Base-by-base conservation (phyloP, 1,140 invertebrate species). In the Hermetia illucens region DNA sequence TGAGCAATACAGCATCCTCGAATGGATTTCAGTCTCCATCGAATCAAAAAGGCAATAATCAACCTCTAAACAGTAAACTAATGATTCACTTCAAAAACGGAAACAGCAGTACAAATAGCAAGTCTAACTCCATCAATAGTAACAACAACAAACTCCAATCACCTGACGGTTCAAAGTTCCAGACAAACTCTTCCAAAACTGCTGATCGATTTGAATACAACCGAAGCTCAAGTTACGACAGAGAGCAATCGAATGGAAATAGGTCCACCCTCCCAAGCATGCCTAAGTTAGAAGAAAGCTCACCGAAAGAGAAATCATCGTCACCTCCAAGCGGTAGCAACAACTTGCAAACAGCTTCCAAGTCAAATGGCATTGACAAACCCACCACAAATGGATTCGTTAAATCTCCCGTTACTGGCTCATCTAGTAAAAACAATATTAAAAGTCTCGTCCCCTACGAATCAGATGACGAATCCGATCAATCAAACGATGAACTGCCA, bases 391-490 rank as follows among this genome's bases (percentile, higher is more conserved):
- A n/a, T n/a, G n/a, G n/a, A n/a, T n/a, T n/a, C n/a, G n/a, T n/a
- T n/a, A n/a, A n/a, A n/a, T n/a, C n/a, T n/a, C n/a, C n/a, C n/a
- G n/a, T n/a, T n/a, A n/a, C n/a, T n/a, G n/a, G n/a, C n/a, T n/a
- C n/a, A n/a, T n/a, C n/a, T n/a, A n/a, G n/a, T n/a, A n/a, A n/a
- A n/a, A n/a, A n/a, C n/a, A n/a, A 25, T 21, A 19, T 54, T 1
- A 59, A 58, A 39, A 59, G 57, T 34, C 45, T 59, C 21, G 57
- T 59, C 16, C 57, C 57, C 13, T 59, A 59, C 38, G 56, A 52
- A 38, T 55, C 50, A 2, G 16, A 34, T 20, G 33, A 34, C 5
- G 57, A 58, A 42, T 53, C 56, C 1, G 56, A 55, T 8, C n/a
- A 6, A 25, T 25, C 24, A n/a, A 25, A 8, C 13, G 55, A 58